Conservation (phyloP, 2,888 invertebrate species). For the Drosophila demipolita region DNA sequence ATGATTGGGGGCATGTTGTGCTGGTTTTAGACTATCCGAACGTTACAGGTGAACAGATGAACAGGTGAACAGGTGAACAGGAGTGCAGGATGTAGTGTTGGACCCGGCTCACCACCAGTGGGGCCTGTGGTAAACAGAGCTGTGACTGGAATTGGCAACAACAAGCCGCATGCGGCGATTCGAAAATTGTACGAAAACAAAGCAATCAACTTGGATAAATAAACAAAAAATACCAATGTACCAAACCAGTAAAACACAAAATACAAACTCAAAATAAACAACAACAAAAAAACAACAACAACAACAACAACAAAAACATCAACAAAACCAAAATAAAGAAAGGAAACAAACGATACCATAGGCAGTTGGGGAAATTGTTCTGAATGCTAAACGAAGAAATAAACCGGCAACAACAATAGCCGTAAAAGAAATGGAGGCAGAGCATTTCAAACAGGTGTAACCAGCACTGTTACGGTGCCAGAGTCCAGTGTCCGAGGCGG, state of each 20-base stretch:
- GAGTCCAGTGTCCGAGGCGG: slow-evolving; percentile 7
- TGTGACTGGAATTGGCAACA: slow-evolving; percentile 71
- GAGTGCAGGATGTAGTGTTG: slow-evolving; percentile 15
- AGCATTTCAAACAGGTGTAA: slow-evolving; percentile 53
- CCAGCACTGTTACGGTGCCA: slow-evolving; percentile 23
- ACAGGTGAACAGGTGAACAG: slow-evolving; percentile 13
- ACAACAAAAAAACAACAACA: neutral
- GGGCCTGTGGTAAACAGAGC: slow-evolving; percentile 53
- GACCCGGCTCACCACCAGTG: slow-evolving; percentile 11
- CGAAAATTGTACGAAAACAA: slow-evolving; percentile 75
- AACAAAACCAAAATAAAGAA: slow-evolving; percentile 33
- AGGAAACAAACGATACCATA: slow-evolving; percentile 50
- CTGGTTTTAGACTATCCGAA: slow-evolving; percentile 25
- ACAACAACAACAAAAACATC: neutral
- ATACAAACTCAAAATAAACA: slow-evolving; percentile 49
- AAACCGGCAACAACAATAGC: slow-evolving; percentile 13
- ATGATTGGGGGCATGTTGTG: slow-evolving; percentile 74
- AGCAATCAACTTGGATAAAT: slow-evolving; percentile 79
- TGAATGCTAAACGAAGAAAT: slow-evolving; percentile 62
- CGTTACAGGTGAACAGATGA: slow-evolving; percentile 3
- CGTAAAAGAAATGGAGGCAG: neutral
- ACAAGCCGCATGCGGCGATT: slow-evolving; percentile 40
- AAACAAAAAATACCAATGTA: slow-evolving; percentile 77
- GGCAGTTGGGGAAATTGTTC: slow-evolving; percentile 48
- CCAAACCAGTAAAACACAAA: slow-evolving; percentile 49